Base-by-base conservation (phyloP, 2,113 vertebrate genomes). In the Nymphicus hollandicus region DNA sequence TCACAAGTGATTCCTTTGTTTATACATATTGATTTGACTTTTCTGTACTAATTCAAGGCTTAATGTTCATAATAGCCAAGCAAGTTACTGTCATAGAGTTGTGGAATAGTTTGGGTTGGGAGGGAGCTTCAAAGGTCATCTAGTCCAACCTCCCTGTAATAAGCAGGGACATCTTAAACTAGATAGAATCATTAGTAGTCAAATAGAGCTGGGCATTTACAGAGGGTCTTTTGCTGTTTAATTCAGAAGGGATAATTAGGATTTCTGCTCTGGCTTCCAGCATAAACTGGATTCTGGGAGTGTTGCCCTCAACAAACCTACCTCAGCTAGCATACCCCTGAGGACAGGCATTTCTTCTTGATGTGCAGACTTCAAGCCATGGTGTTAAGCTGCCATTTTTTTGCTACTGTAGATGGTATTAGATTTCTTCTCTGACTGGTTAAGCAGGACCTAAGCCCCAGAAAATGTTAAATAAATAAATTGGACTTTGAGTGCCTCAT, bases 391-490 rank as follows among this genome's bases (percentile, higher is more conserved):
- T 88, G 50, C 33, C 33, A 16, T 61, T 81, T 88, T 61, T 81
- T 88, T 53, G 28, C 31, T 66, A 0, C 33, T 0, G 0, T 16
- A 66, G 13, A 13, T 41, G 22, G 14, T 37, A 17, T 37, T 82
- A 22, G 31, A 22, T 61, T 65, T 72, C 37, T 86, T 33, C n/a
- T 79, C 81, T 89, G 37, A 5, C 27, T 91, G 49, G 27, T 41
- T 58, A 76, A 89, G 33, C 43, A 70, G 28, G 16, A 80, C 22
- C 6, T 11, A 71, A 69, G 15, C 15, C 73, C 31, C 3, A 18
- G 19, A 47, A 76, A 79, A 28, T 31, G 1, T 63, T 43, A 25
- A 63, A 78, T 47, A 86, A 88, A 73, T 27, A 47, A 66, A 64
- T 27, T 23, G 5, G 33, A 7, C 13, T 79, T 88, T 46, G 11